Conservation (phyloP, 2,113 vertebrate genomes). For the Copsychus sechellarum region DNA sequence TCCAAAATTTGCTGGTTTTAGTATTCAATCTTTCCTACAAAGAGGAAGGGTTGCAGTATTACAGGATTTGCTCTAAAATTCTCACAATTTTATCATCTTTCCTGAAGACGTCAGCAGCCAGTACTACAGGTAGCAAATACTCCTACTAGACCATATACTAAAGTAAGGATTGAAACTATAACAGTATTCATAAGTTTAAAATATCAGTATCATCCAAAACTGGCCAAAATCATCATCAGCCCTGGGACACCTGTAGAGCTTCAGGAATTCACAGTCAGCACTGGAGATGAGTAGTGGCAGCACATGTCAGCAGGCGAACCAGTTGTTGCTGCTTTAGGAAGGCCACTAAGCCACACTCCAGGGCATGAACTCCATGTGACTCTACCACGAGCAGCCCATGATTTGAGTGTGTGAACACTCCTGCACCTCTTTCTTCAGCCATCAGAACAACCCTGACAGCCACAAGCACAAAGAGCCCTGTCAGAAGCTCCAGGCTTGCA, state of each 20-base stretch:
- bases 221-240: neutral
- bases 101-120: neutral
- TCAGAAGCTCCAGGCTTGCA: neutral
- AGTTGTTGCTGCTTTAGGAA: neutral
- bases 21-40: neutral
- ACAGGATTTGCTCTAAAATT: neutral
- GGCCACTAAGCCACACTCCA: accelerated
- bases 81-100: neutral
- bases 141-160: neutral
- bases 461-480: neutral
- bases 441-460: accelerated
- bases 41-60: neutral
- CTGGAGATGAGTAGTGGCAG: neutral
- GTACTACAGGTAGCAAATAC: neutral
- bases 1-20: neutral
- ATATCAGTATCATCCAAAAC: neutral
- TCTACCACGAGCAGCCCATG: neutral
- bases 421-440: neutral
- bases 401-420: accelerated
- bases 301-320: neutral
- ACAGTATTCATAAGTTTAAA: neutral
- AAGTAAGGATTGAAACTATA: neutral
- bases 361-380: neutral
- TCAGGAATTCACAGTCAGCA: neutral
- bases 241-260: neutral